A percentile compares a stretch with the other conserved stretches of the same genome.
These are phyloP conservation scores for Leucania comma DNA, from an alignment of 2,888 invertebrate species.

Conservation along the genomic window DNA sequence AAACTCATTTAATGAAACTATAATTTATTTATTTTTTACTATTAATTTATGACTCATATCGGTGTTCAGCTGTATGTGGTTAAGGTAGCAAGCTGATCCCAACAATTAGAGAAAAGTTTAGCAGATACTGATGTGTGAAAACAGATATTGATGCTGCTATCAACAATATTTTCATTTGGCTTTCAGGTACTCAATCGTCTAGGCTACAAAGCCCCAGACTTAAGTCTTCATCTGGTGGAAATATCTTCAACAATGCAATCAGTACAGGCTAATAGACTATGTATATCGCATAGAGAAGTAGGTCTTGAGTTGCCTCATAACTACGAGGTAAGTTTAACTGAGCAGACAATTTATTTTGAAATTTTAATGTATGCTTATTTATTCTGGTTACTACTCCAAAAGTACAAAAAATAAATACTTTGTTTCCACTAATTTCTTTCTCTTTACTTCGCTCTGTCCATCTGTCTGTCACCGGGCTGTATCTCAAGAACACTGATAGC, in stretches of 20 bases:
- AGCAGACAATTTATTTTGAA: neutral
- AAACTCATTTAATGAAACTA: too few relatives aligned
- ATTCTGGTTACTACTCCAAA: neutral
- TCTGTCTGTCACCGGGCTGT: too few relatives aligned
- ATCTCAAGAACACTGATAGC: too few relatives aligned
- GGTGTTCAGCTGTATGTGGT: neutral
- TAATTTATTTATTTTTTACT: neutral
- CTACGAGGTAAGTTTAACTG: constrained; percentile 77
- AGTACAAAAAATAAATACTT: too few relatives aligned
- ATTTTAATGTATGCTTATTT: neutral
- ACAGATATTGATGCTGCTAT: neutral
- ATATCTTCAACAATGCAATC: constrained; percentile 95
- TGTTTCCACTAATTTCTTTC: too few relatives aligned
- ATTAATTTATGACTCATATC: neutral
- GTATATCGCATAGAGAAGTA: constrained; percentile 88
- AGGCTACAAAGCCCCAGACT: constrained; percentile 83
- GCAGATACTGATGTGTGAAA: too few relatives aligned
- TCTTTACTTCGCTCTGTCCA: too few relatives aligned
- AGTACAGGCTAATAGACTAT: constrained; percentile 95
- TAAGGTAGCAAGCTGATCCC: neutral
- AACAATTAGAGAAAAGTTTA: neutral
- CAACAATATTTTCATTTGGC: neutral
- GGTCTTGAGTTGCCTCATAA: constrained; percentile 81
- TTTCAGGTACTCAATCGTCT: constrained; percentile 90
- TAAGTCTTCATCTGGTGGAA: constrained; percentile 96